These are phyloP conservation scores for Lepidothrix coronata DNA, from an alignment of 2,113 vertebrate species.

Conservation along the genomic window DNA sequence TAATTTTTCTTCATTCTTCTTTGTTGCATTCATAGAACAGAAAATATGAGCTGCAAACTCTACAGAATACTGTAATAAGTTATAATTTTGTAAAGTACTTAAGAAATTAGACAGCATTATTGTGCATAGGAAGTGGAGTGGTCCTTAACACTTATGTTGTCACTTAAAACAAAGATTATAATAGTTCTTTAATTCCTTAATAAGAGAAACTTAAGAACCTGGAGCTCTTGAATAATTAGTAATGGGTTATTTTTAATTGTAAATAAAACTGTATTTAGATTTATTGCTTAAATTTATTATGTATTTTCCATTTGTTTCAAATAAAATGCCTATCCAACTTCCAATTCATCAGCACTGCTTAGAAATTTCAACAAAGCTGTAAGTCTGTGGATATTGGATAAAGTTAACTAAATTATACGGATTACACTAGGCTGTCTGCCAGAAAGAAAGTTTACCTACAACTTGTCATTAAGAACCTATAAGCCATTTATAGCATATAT, in stretches of 20 bases:
- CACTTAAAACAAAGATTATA: background rate
- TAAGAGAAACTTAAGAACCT: background rate
- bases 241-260: background rate
- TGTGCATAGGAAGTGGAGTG: background rate
- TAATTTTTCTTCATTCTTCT: background rate
- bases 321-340: background rate
- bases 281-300: background rate
- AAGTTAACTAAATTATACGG: background rate
- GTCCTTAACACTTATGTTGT: background rate
- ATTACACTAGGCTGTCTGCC: background rate
- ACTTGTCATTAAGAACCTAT: background rate
- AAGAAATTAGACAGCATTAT: background rate
- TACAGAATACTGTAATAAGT: background rate
- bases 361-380: background rate
- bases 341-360: background rate
- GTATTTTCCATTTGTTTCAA: background rate
- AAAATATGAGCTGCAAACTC: background rate
- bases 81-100: background rate
- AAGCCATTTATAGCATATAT: background rate
- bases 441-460: background rate
- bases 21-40: background rate
- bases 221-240: background rate
- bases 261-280: background rate
- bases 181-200: background rate
- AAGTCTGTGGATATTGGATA: background rate